These are phyloP conservation scores for Meta bourneti DNA, from an alignment of 2,888 invertebrate genomes.

Conservation along the genomic window DNA sequence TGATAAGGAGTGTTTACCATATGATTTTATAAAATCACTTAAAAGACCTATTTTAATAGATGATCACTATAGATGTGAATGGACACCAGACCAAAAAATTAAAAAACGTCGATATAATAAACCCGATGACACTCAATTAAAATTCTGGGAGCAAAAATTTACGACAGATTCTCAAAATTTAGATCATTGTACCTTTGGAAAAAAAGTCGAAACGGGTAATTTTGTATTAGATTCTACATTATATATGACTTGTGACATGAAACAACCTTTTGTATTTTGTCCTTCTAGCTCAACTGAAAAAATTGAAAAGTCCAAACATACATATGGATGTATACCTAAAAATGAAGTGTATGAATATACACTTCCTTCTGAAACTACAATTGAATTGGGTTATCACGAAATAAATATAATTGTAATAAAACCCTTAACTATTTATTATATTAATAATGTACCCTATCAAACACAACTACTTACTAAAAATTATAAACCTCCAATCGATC, in stretches of 20 bases:
- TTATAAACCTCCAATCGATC: too few relatives aligned
- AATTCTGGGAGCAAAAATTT: constrained; percentile 32
- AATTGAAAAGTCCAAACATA: background rate
- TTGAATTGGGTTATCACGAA: background rate
- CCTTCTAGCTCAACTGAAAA: constrained; percentile 7
- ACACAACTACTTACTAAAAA: too few relatives aligned
- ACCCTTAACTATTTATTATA: background rate
- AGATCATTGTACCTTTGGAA: background rate
- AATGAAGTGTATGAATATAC: background rate
- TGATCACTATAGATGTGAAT: background rate
- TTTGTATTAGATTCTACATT: constrained; percentile 37
- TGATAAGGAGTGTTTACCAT: background rate
- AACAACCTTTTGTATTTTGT: constrained; percentile 48
- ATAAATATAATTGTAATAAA: background rate
- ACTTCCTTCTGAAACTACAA: background rate
- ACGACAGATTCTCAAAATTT: background rate
- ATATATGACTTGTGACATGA: background rate
- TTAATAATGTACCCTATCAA: background rate
- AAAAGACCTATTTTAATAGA: constrained; percentile 21
- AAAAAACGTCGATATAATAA: constrained; percentile 8
- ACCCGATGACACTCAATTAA: background rate
- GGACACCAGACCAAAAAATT: background rate
- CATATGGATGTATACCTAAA: constrained; percentile 6
- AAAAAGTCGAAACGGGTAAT: constrained; percentile 35
- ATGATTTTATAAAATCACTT: constrained; percentile 12